Percentiles rank a stretch among this genome's conserved stretches.
These are phyloP conservation scores for Anas bahamensis DNA, from an alignment of 2,797 vertebrate genomes.

Conservation along the genomic window DNA sequence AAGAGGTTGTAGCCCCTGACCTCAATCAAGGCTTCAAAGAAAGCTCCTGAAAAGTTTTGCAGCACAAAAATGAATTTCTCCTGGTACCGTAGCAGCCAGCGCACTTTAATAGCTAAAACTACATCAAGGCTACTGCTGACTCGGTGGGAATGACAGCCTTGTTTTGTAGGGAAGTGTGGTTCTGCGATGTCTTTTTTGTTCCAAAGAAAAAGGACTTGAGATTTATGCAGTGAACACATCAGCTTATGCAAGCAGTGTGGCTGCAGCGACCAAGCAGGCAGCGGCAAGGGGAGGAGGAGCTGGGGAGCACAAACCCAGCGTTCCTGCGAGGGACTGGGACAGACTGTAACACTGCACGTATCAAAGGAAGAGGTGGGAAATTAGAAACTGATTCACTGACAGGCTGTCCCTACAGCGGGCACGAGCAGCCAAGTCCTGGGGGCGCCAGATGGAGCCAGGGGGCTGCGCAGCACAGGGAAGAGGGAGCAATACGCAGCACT, in stretches of 20 bases:
- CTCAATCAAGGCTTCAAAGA: conserved; percentile 22
- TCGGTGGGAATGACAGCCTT: not conserved
- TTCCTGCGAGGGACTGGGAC: not conserved
- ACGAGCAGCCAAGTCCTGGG: rapidly evolving
- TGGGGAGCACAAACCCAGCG: not conserved
- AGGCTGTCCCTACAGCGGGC: too few relatives aligned
- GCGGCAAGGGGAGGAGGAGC: not conserved
- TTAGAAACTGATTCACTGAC: not conserved
- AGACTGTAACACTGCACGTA: too few relatives aligned
- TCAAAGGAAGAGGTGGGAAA: not conserved
- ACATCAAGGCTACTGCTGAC: not conserved
- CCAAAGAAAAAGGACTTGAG: not conserved
- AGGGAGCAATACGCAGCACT: rapidly evolving
- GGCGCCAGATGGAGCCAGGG: rapidly evolving
- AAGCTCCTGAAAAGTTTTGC: conserved; percentile 1
- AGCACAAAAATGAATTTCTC: not conserved
- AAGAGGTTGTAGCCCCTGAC: conserved; percentile 16
- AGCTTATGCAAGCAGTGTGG: not conserved
- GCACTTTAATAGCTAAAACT: not conserved
- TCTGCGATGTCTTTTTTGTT: not conserved
- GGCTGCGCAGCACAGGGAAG: not conserved
- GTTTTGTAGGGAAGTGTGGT: not conserved
- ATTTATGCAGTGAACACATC: not conserved
- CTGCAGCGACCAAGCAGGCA: rapidly evolving
- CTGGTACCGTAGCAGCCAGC: not conserved